These are phyloP conservation scores for Archips xylosteana DNA, from an alignment of 2,888 invertebrate genomes.

Conservation along the genomic window DNA sequence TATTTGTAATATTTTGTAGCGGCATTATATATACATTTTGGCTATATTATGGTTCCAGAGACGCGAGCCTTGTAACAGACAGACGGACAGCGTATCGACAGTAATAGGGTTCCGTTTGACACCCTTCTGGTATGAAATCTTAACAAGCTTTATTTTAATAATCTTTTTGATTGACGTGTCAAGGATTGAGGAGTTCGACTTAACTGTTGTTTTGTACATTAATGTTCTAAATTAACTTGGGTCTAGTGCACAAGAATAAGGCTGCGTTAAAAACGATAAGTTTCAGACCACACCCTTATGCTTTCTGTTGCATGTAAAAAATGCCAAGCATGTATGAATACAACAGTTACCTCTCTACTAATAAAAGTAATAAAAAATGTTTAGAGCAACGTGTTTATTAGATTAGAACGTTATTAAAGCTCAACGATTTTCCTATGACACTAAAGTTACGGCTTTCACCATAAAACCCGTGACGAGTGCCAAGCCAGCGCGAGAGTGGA, in stretches of 20 bases:
- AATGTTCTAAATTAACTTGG: background rate
- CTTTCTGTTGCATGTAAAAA: background rate
- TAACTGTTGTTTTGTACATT: background rate
- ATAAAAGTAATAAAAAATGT: background rate
- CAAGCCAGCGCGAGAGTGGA: slow-evolving; percentile 51
- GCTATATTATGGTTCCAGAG: no score
- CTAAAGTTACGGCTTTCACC: slow-evolving; percentile 53
- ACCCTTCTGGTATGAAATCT: no score
- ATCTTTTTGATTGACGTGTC: background rate
- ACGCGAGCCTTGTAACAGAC: no score
- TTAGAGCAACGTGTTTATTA: slow-evolving; percentile 15
- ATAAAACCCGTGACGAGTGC: slow-evolving; percentile 53
- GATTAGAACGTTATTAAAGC: slow-evolving; percentile 18
- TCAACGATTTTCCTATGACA: slow-evolving; percentile 27
- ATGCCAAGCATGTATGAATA: background rate
- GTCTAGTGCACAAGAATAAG: background rate
- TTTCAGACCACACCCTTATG: no score
- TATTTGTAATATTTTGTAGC: no score
- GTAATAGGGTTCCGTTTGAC: no score
- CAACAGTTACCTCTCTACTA: background rate
- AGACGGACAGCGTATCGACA: no score
- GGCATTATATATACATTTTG: no score
- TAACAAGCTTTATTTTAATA: background rate
- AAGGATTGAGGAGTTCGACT: background rate
- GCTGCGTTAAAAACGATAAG: background rate